phyloP scores from a whole-genome alignment of 2,797 vertebrate species.

The Echeneis naucrates region DNA sequence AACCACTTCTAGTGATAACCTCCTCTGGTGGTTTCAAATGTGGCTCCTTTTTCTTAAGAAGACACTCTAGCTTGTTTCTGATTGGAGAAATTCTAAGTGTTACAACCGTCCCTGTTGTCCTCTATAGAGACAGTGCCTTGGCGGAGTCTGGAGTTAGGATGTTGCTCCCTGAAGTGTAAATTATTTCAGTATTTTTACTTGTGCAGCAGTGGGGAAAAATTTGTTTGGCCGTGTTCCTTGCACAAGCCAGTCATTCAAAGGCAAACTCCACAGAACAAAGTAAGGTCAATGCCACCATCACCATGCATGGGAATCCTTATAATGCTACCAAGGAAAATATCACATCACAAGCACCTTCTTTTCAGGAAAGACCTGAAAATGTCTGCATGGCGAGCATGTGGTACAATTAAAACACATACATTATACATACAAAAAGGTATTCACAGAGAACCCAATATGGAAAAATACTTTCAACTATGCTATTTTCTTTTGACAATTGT shows the following conservation, averaged over 20 bases:
- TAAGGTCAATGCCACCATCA: neutral
- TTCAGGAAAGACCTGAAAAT: neutral
- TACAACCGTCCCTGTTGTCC: no score
- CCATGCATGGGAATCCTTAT: neutral
- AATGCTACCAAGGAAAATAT: neutral
- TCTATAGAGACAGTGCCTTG: neutral
- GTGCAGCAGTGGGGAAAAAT: neutral
- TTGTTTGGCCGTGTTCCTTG: neutral
- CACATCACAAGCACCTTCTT: neutral
- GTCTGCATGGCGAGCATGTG: neutral
- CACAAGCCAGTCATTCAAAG: no score
- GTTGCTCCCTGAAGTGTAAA: neutral
- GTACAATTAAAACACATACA: neutral
- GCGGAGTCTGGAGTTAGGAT: neutral
- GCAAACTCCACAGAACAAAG: neutral
- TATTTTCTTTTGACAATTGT: neutral
- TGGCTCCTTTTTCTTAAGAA: no score
- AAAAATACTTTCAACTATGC: neutral
- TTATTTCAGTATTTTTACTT: no score
- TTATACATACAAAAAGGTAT: neutral
- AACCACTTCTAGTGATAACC: no score
- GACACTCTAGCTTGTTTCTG: no score
- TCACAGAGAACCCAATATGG: neutral
- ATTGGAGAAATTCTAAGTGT: no score
- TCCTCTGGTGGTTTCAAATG: no score